These are phyloP conservation scores for Trichechus manatus DNA, from an alignment of 2,113 vertebrate genomes.

Conservation along the genomic window DNA sequence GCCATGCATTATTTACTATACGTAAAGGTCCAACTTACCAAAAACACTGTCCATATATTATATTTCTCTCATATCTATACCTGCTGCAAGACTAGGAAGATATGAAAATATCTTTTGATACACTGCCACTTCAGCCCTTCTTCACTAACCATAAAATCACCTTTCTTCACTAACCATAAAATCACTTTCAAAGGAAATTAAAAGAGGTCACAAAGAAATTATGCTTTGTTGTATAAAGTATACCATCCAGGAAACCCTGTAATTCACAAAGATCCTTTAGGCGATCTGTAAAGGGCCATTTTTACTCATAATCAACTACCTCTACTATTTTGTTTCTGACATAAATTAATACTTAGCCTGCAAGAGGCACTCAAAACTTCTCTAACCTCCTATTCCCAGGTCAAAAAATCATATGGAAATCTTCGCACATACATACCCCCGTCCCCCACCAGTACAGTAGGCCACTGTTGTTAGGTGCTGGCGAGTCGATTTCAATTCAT, in stretches of 20 bases:
- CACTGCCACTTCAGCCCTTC: background rate
- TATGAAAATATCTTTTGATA: background rate
- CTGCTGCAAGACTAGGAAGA: background rate
- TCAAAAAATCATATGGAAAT: background rate
- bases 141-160: background rate
- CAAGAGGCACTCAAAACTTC: background rate
- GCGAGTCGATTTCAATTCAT: too few relatives aligned
- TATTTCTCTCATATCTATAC: background rate
- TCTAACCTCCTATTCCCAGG: background rate
- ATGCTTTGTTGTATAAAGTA: background rate
- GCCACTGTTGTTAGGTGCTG: too few relatives aligned
- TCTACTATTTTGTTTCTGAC: background rate
- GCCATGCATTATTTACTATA: background rate
- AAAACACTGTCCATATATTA: background rate
- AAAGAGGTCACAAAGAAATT: constrained; percentile 14
- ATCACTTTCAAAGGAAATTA: background rate
- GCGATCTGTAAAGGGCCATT: background rate
- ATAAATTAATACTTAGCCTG: background rate
- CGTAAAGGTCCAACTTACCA: background rate
- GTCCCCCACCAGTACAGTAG: too few relatives aligned
- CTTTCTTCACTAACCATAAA: background rate
- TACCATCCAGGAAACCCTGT: background rate
- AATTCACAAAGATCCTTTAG: background rate
- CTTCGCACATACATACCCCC: too few relatives aligned
- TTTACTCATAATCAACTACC: background rate